phyloP scores from a whole-genome alignment of 2,797 vertebrate genomes.

The Scyliorhinus canicula region DNA sequence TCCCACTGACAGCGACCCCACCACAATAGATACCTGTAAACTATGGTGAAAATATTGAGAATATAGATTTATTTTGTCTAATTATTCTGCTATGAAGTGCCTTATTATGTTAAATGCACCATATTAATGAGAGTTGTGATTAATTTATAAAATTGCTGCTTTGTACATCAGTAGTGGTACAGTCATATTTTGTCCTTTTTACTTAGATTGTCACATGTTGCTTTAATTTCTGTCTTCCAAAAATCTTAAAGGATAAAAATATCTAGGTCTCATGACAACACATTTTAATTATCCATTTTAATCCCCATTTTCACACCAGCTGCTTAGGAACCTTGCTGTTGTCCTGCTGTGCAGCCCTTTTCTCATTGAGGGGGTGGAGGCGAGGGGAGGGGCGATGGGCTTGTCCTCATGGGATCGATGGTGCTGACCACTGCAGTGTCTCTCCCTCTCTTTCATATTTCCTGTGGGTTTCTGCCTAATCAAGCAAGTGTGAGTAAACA shows the following conservation, averaged over 20 bases:
- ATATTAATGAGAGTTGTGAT: not conserved
- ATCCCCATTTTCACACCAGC: not conserved
- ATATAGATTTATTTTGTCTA: not conserved
- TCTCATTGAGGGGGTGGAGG: not conserved
- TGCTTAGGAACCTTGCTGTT: not conserved
- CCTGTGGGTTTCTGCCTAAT: not conserved
- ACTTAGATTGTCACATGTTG: not conserved
- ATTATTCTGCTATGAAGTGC: not conserved
- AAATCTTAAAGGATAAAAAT: conserved; percentile 1
- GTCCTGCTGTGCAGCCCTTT: not conserved
- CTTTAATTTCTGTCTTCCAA: not conserved
- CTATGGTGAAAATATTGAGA: not conserved
- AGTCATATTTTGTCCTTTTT: not conserved
- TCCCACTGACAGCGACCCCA: no score
- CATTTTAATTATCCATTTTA: not conserved
- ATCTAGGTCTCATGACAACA: not conserved
- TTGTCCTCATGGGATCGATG: not conserved
- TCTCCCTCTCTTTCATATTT: not conserved
- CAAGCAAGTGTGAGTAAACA: conserved; percentile 25
- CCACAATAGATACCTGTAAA: not conserved
- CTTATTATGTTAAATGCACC: not conserved
- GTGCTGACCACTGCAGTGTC: not conserved
- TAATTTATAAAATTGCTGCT: not conserved
- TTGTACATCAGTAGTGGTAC: not conserved
- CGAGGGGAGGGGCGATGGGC: not conserved